These are phyloP conservation scores for Tamias sibiricus DNA, from an alignment of 2,113 vertebrate species.

Conservation along the genomic window DNA sequence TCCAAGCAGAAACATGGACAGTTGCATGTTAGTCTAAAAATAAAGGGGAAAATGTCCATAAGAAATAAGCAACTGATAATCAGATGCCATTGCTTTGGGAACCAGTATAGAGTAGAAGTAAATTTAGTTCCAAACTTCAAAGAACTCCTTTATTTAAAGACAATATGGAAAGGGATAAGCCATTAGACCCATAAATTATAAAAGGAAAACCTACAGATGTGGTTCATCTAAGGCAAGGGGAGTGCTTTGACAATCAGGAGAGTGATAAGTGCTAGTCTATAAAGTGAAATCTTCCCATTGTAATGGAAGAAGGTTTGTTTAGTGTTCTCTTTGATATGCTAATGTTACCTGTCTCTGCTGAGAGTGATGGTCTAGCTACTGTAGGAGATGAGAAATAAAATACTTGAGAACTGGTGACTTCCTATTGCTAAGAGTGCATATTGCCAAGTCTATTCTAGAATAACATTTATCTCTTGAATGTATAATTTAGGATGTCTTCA, in stretches of 20 bases:
- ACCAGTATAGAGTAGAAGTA: neutral
- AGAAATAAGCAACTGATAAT: neutral
- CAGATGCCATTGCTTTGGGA: neutral
- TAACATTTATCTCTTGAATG: conserved; percentile 39
- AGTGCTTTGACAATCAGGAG: neutral
- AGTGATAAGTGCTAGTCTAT: neutral
- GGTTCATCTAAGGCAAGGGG: neutral
- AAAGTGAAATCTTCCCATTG: neutral
- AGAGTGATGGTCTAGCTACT: conserved; percentile 9
- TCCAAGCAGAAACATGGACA: neutral
- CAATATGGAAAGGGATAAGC: neutral
- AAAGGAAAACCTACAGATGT: neutral
- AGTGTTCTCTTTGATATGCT: conserved; percentile 43
- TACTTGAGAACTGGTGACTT: conserved; percentile 55
- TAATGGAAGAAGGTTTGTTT: neutral
- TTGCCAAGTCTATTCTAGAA: conserved; percentile 38
- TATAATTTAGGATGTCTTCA: conserved; percentile 49
- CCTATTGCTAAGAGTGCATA: conserved; percentile 13
- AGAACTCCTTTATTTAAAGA: neutral
- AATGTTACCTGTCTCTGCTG: neutral
- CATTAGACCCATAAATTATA: neutral
- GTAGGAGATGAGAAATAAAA: conserved; percentile 27
- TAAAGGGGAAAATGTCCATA: neutral
- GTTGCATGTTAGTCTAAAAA: neutral
- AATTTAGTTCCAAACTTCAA: neutral